Evolutionary conservation across 2,797 vertebrate species (phyloP).

Genomic region (Phrynocephalus vlangalii): DNA sequence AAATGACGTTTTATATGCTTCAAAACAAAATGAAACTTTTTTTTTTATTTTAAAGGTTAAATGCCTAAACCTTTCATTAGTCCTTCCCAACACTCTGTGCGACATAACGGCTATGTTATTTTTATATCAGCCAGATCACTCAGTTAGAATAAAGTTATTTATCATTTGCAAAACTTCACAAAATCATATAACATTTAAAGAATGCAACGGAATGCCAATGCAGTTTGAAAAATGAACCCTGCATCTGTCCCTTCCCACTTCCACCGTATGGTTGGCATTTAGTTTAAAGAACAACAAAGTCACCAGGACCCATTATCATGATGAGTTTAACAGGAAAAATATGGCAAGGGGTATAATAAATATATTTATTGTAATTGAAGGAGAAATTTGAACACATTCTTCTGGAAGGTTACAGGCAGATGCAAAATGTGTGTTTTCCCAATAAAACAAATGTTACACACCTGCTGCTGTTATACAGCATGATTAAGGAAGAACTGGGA

Average conservation of each 20-base stretch:
- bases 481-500: conserved; percentile 48
- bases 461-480: conserved; percentile 24
- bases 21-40: conserved; percentile 1
- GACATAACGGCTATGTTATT: conserved; percentile 53
- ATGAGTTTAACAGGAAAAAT: conserved; percentile 52
- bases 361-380: conserved; percentile 49
- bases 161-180: conserved; percentile 56
- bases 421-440: conserved; percentile 40
- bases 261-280: conserved; percentile 64
- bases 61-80: conserved; percentile 26
- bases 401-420: conserved; percentile 51
- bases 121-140: conserved; percentile 26
- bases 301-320: conserved; percentile 61
- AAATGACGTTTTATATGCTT: conserved; percentile 16
- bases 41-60: conserved; percentile 23
- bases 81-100: conserved; percentile 27
- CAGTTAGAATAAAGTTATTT: conserved; percentile 61
- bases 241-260: conserved; percentile 72
- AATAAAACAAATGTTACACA: conserved; percentile 29
- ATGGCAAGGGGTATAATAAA: conserved; percentile 58
- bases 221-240: conserved; percentile 65
- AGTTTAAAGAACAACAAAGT: conserved; percentile 65
- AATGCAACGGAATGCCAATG: conserved; percentile 62
- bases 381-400: conserved; percentile 41
- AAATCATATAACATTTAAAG: conserved; percentile 67